phyloP scores from a whole-genome alignment of 2,888 invertebrate genomes.

The Biston betularia region DNA sequence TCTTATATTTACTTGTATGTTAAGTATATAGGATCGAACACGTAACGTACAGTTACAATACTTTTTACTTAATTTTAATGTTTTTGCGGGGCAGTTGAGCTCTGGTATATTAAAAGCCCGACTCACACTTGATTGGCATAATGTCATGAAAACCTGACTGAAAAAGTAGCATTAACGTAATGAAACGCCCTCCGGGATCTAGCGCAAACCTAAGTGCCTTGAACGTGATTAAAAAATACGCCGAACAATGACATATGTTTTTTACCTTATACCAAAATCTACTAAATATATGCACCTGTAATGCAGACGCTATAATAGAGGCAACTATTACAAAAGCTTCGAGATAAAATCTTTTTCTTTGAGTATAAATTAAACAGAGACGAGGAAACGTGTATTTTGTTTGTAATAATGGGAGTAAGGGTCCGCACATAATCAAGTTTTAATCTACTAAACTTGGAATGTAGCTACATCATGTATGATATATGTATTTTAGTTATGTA shows the following conservation, averaged over 20 bases:
- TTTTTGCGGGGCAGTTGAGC: too few relatives aligned
- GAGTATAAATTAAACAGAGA: conserved; percentile 12
- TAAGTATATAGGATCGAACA: too few relatives aligned
- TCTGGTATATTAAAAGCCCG: too few relatives aligned
- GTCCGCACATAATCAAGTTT: conserved; percentile 33
- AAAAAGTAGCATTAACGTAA: conserved; percentile 28
- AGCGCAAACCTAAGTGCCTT: conserved; percentile 12
- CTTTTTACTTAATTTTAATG: too few relatives aligned
- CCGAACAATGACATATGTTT: background rate
- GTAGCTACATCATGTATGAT: conserved; percentile 39
- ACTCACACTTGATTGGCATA: too few relatives aligned
- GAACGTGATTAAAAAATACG: conserved; percentile 12
- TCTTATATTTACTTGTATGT: too few relatives aligned
- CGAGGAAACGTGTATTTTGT: conserved; percentile 7
- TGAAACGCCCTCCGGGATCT: conserved; percentile 13
- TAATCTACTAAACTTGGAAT: conserved; percentile 38
- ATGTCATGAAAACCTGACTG: conserved; percentile 3
- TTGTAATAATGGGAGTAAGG: conserved; percentile 17
- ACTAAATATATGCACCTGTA: background rate
- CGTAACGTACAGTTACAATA: too few relatives aligned
- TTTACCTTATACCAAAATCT: background rate
- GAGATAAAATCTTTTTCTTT: conserved; percentile 14
- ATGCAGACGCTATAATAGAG: background rate
- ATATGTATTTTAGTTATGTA: conserved; percentile 49
- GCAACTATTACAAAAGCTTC: background rate